Conservation (phyloP, 2,888 invertebrate species). For the Bursaphelenchus okinawaensis region DNA sequence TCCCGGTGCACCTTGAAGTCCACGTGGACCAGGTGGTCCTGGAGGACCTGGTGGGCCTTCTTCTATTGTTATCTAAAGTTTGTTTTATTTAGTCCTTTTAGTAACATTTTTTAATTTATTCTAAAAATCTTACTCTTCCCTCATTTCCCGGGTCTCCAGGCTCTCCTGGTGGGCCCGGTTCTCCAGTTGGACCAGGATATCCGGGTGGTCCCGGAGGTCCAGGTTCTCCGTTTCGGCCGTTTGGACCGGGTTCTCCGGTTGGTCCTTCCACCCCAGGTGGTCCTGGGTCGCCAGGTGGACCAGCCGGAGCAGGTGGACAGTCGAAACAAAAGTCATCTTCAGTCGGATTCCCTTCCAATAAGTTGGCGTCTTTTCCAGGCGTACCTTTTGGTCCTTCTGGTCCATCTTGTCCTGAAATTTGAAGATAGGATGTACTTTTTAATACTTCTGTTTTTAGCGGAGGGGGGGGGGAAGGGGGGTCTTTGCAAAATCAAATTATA, state of each 20-base stretch:
- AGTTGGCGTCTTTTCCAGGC: slow-evolving; percentile 16
- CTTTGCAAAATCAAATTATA: background rate
- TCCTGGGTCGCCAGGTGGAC: background rate
- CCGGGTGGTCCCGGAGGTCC: background rate
- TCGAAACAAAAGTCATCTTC: slow-evolving; percentile 23
- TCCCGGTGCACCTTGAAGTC: background rate
- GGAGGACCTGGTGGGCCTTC: background rate
- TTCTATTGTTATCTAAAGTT: background rate
- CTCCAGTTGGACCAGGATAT: background rate
- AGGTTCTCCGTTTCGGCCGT: background rate
- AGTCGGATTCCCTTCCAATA: slow-evolving; percentile 2
- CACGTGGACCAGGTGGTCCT: background rate
- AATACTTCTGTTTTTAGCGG: background rate
- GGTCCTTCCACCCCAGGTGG: background rate
- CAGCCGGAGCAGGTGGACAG: slow-evolving; percentile 20
- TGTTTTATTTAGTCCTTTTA: background rate
- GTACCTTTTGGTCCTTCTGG: slow-evolving; percentile 9
- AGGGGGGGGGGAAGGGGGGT: too few relatives aligned
- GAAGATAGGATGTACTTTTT: background rate
- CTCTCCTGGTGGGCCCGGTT: background rate
- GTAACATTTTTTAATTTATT: too few relatives aligned
- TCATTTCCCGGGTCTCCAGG: background rate
- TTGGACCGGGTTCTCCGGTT: background rate
- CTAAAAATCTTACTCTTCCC: background rate
- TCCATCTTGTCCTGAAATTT: slow-evolving; percentile 17